Base-by-base conservation (phyloP, 1,140 invertebrate genomes). In the Stratiolaelaps scimitus region DNA sequence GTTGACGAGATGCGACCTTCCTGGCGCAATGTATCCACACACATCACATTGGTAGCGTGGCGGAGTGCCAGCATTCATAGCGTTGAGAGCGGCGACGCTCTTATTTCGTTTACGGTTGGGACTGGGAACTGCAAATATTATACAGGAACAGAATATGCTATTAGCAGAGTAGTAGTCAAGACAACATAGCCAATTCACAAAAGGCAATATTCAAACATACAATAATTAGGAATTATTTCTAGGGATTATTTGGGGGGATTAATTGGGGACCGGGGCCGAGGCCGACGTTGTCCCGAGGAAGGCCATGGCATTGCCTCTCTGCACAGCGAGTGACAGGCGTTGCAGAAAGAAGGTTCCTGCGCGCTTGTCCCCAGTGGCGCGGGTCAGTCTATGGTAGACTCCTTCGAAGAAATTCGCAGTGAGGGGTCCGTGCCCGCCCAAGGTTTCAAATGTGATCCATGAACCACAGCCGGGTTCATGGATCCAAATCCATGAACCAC, bases 1-100 rank as follows among this genome's bases (percentile, higher is more conserved):
- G 30, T 67, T 69, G 15, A 67, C 67, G 10, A 71, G 40, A 19
- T 60, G 53, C 34, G 53, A 60, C 26, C 53, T 26, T 19, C 53
- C 53, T 5, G 53, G 53, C 15, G 53, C 53, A 17, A 60, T 60
- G 53, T 60, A 60, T 17, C 53, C 53, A 23, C 53, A 60, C 26
- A 60, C 53, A 10, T 60, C 53, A 23, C 53, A 60, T 10, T 26
- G 17, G 53, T 60, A 60, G 15, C 53, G 53, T 29, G 53, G 53
- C 26, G 53, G 53, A 26, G 26, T 26, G 34, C 53, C 53, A 5
- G 26, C 26, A 15, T 26, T 29, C 15, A 60, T 17, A 2, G 53
- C 53, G 10, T 60, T 60, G 13, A 60, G 23, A 17, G 53, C 53
- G n/a, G 53, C 53, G 53, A 60, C 53, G 53, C 53, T 60, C 10